These are phyloP conservation scores for Sorex araneus DNA, from an alignment of 2,113 vertebrate genomes.

Conservation along the genomic window DNA sequence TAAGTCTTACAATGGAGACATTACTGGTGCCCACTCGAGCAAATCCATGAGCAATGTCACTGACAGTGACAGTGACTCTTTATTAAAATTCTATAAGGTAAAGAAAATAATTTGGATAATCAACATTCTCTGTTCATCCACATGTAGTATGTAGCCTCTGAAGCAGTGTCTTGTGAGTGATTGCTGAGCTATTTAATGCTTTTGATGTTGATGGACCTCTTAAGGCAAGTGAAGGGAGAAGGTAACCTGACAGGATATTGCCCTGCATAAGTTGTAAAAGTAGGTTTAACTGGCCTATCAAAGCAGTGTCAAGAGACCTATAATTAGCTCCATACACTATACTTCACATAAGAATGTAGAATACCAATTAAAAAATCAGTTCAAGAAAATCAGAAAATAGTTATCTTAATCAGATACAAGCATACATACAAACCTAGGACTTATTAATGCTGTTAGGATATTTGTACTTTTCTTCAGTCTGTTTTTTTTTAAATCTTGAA, in stretches of 20 bases:
- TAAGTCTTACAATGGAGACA: too few relatives aligned
- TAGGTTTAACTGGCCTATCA: too few relatives aligned
- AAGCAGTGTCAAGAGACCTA: background rate
- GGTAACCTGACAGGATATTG: background rate
- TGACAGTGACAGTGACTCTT: too few relatives aligned
- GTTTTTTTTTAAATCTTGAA: background rate
- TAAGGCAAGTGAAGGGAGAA: background rate
- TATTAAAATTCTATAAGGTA: background rate
- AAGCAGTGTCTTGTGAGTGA: background rate
- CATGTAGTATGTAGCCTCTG: rapidly evolving
- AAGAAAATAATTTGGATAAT: background rate
- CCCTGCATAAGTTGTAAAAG: background rate
- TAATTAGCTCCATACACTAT: background rate
- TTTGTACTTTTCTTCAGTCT: background rate
- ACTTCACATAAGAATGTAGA: background rate
- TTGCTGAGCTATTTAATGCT: background rate
- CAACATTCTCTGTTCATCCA: background rate
- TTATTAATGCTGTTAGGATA: background rate
- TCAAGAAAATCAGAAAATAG: background rate
- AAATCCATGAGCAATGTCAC: too few relatives aligned
- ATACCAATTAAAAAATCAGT: background rate
- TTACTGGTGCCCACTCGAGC: too few relatives aligned
- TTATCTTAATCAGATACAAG: background rate
- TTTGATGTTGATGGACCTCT: background rate
- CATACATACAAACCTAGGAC: background rate